Evolutionary conservation across 2,113 vertebrate species (phyloP), one percentile per base, ranked within the genome.

Genomic region (Rhombomys opimus): DNA sequence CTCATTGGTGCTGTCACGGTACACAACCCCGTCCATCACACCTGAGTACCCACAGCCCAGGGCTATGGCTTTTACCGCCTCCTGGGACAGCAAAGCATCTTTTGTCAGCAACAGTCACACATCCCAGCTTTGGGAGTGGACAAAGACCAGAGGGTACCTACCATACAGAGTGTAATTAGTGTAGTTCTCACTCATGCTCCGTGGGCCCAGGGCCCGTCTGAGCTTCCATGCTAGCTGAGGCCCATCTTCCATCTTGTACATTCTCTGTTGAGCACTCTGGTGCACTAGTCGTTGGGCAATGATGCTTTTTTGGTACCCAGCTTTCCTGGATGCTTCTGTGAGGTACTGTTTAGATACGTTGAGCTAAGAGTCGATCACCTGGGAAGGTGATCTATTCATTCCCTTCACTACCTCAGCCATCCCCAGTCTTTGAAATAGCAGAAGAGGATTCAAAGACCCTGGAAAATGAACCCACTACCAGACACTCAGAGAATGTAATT

Each of bases 161-260:
- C 46, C 1, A 6, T 11, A 27, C 22, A 20, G 12, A 3, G 1
- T 7, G 32, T 13, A 35, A 50, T 10, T 1, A 25, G 13, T 2
- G 20, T 32, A 0, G 12, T 38, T 41, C 54, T 22, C 4, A 38
- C 46, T 65, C 23, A 0, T 12, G 9, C 35, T 46, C 32, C 5
- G 0, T 35, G 27, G 52, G 38, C 7, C 18, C 2, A 32, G 1
- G 4, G 10, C 9, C 38, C 13, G 61, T 23, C 54, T 22, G 32
- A 15, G 20, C 46, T 38, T 82, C 61, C 22, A 3, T 1, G 0
- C 25, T 2, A 2, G 23, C 38, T 15, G 46, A 4, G 5, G 7
- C 17, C 77, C 23, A 5, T 38, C 17, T 38, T 35, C 57, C n/a
- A 9, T 18, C 8, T 4, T 20, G 1, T 17, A 13, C 23, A 2